These are phyloP conservation scores for Thymelicus acteon DNA, from an alignment of 2,888 invertebrate genomes.

Conservation along the genomic window DNA sequence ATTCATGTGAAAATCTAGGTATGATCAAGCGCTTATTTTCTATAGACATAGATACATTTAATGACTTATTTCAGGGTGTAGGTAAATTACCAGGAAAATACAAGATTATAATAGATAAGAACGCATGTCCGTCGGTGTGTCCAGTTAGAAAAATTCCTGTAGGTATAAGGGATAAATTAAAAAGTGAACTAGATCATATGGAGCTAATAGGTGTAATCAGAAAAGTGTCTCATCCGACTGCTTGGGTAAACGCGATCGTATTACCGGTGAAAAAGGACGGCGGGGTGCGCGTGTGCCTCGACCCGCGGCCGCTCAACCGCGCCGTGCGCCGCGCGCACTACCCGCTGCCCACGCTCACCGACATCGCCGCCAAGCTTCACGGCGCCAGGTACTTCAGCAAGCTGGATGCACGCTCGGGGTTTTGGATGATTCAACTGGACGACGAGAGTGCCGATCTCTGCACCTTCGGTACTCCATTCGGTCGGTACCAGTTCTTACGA, in stretches of 20 bases:
- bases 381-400: slow-evolving; percentile 2
- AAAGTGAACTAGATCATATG: too few species aligned
- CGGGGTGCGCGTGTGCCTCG: slow-evolving; percentile 38
- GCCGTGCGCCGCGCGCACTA: slow-evolving; percentile 1
- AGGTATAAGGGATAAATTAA: too few species aligned
- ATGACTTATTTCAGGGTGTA: too few species aligned
- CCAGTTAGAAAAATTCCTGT: too few species aligned
- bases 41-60: too few species aligned
- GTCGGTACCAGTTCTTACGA: slow-evolving; percentile 1
- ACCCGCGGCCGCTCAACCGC: slow-evolving; percentile 38
- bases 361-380: neutral
- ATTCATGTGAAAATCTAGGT: too few species aligned
- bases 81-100: too few species aligned
- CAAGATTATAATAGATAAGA: too few species aligned
- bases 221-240: slow-evolving; percentile 42
- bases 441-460: neutral
- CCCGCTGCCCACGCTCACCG: slow-evolving; percentile 5
- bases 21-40: too few species aligned
- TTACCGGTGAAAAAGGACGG: slow-evolving; percentile 42
- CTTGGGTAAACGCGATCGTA: slow-evolving; percentile 44
- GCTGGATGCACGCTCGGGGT: slow-evolving; percentile 1
- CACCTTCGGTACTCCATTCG: slow-evolving; percentile 13
- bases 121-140: too few species aligned
- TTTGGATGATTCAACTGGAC: neutral
- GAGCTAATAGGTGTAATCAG: slow-evolving; percentile 33